Conservation (phyloP, 2,888 invertebrate species). For the Panorpa germanica region DNA sequence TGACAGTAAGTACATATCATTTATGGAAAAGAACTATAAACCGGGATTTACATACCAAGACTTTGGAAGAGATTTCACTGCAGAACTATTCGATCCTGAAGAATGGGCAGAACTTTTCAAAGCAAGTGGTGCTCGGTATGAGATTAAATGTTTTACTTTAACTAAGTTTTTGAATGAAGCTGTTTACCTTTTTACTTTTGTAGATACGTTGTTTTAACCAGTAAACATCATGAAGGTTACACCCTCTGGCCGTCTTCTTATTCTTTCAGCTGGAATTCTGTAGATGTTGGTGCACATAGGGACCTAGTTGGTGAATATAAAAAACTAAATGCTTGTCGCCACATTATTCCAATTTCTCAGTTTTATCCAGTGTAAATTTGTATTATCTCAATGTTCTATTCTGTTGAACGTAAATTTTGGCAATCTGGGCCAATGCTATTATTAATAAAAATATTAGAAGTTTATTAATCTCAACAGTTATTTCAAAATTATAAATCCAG, state of each 20-base stretch:
- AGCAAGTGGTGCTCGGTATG: constrained; percentile 71
- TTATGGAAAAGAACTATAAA: constrained; percentile 67
- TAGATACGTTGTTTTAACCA: constrained; percentile 66
- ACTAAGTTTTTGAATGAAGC: constrained; percentile 9
- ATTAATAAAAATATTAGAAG: not conserved
- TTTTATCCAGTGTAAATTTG: too few relatives aligned
- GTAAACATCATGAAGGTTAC: constrained; percentile 79
- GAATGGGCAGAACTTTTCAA: constrained; percentile 71
- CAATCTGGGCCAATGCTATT: not conserved
- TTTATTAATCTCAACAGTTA: too few relatives aligned
- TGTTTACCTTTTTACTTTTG: constrained; percentile 15
- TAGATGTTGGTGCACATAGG: constrained; percentile 55
- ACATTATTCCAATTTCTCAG: not conserved
- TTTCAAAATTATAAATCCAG: too few relatives aligned
- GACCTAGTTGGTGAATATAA: constrained; percentile 60
- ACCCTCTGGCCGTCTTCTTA: constrained; percentile 66
- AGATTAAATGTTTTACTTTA: constrained; percentile 8
- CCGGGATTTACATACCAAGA: constrained; percentile 81
- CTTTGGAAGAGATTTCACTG: constrained; percentile 74
- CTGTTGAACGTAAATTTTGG: not conserved
- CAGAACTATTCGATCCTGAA: constrained; percentile 71
- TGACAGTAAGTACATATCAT: constrained; percentile 29
- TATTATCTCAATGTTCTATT: constrained; percentile 1
- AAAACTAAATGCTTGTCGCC: constrained; percentile 8
- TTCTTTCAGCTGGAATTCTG: constrained; percentile 71